Base-by-base conservation (phyloP, 2,888 invertebrate species). In the Lasioglossum pauxillum region DNA sequence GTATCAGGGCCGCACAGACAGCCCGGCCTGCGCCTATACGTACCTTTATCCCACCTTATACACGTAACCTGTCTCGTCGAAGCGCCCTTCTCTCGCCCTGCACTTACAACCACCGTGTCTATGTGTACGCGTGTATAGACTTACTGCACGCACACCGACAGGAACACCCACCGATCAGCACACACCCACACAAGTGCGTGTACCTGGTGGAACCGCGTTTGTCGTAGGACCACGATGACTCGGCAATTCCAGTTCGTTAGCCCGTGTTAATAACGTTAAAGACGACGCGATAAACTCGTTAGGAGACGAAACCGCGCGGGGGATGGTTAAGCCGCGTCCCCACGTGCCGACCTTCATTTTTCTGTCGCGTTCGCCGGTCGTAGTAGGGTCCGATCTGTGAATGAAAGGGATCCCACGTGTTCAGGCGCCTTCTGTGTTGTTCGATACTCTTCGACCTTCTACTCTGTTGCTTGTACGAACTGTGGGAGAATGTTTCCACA, bases 261-360 rank as follows among this genome's bases (percentile, higher is more conserved):
- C 90, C 90, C 92, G 93, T 90, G 93, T 93, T 93, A 94, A 94
- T 94, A 93, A 93, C 92, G 93, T 92, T 93, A 91, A 92, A 92
- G 90, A 93, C 92, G 92, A 92, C 91, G 88, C 91, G 93, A 93
- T 93, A 93, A 93, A 93, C 93, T 93, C 92, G 92, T 92, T 91
- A 91, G 85, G 87, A 85, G 85, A 88, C 84, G 85, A 89, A 90
- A 88, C 80, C 84, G 80, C 81, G 76, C 74, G 78, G 85, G 69
- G 83, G 84, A 80, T 75, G 80, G 80, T 84, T 91, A 87, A 89
- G 88, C 83, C 78, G 72, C 86, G 79, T 84, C 85, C 78, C 82
- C 82, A 27, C 83, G 80, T 57, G 41, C n/a, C 64, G 64, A 44
- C 49, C 57, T 10, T n/a, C n/a, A 69, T 69, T 69, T 69, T 64